Conservation (phyloP, 2,888 invertebrate genomes). For the Capitulum mitella region DNA sequence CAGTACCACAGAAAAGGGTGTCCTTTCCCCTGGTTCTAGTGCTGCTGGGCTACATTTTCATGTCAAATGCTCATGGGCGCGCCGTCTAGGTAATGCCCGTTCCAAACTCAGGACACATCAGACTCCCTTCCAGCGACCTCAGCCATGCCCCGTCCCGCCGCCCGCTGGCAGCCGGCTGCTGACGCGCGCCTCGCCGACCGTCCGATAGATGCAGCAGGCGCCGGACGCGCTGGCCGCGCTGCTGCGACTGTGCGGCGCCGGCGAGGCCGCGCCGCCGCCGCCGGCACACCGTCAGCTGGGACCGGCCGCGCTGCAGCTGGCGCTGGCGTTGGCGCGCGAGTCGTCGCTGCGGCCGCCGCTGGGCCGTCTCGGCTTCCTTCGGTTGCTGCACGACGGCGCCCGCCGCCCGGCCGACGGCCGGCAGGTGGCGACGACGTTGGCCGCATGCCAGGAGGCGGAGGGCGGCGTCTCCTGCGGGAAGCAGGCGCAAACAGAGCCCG, state of each 20-base stretch:
- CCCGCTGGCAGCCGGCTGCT: too few species aligned
- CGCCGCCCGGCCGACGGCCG: background rate
- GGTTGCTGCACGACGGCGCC: background rate
- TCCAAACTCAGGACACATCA: too few species aligned
- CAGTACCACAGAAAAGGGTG: too few species aligned
- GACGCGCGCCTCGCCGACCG: too few species aligned
- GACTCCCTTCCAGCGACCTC: too few species aligned
- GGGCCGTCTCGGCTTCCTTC: background rate
- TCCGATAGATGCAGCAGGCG: background rate
- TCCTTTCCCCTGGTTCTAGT: too few species aligned
- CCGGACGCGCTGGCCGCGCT: background rate
- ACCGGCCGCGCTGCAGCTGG: background rate
- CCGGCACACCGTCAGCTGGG: background rate
- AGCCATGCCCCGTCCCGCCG: too few species aligned
- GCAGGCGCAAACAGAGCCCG: background rate
- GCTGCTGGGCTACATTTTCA: too few species aligned
- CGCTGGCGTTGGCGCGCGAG: background rate
- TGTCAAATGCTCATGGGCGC: too few species aligned
- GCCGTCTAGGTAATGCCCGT: too few species aligned
- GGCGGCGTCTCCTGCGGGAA: background rate
- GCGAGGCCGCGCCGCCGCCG: background rate
- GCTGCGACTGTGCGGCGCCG: conserved; percentile 8
- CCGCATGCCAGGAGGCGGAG: background rate
- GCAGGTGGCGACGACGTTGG: too few species aligned
- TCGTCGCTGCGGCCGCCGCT: background rate